Evolutionary conservation across 2,888 invertebrate genomes (phyloP).

Genomic region (Orthosia cruda): DNA sequence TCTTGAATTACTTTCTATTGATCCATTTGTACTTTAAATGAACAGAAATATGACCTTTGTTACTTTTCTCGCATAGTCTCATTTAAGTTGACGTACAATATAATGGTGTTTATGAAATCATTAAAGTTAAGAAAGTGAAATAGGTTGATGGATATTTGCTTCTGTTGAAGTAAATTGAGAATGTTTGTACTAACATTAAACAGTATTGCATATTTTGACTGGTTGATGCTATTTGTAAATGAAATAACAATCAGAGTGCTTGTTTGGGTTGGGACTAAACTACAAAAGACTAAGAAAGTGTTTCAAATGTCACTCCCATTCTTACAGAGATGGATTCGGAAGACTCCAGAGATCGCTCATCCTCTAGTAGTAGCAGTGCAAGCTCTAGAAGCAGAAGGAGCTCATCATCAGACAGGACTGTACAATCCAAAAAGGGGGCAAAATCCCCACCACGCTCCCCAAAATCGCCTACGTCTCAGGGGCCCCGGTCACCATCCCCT

Average conservation of each 20-base stretch:
- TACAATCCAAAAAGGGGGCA: slow-evolving; percentile 83
- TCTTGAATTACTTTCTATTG: slow-evolving; percentile 6
- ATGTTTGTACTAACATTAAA: slow-evolving; percentile 75
- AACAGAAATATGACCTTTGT: slow-evolving; percentile 3
- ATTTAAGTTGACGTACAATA: slow-evolving; percentile 4
- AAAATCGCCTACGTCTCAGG: slow-evolving; percentile 74
- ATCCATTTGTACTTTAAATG: slow-evolving; percentile 15
- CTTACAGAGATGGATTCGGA: slow-evolving; percentile 92
- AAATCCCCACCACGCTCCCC: slow-evolving; percentile 80
- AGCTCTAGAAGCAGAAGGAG: slow-evolving; percentile 87
- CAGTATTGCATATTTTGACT: slow-evolving; percentile 63
- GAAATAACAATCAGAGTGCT: slow-evolving; percentile 74
- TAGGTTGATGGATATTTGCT: slow-evolving; percentile 51
- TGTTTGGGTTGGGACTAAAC: slow-evolving; percentile 74
- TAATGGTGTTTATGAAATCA: slow-evolving; percentile 14
- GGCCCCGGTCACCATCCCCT: slow-evolving; percentile 82
- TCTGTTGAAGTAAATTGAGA: slow-evolving; percentile 60
- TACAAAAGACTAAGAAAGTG: slow-evolving; percentile 47
- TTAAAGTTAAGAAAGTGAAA: slow-evolving; percentile 8
- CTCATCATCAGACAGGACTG: slow-evolving; percentile 86
- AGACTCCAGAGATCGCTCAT: slow-evolving; percentile 91
- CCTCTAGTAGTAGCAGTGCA: slow-evolving; percentile 90
- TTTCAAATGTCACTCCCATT: slow-evolving; percentile 73
- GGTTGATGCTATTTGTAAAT: slow-evolving; percentile 72
- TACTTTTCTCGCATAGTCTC: slow-evolving; percentile 27